Evolutionary conservation across 2,888 invertebrate genomes (phyloP).

Genomic region (Lochmaea crataegi): DNA sequence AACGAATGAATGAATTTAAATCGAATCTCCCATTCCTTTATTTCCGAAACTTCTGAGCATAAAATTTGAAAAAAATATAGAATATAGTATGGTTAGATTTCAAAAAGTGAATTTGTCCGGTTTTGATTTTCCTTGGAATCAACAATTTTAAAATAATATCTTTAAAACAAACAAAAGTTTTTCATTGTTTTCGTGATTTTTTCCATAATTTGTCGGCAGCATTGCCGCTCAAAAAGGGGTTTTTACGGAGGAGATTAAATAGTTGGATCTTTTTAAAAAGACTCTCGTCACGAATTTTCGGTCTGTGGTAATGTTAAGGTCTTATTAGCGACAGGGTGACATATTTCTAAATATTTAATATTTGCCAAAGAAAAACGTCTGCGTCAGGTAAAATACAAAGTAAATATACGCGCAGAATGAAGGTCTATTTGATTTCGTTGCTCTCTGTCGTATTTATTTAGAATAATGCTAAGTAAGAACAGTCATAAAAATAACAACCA

Average conservation of each 20-base stretch:
- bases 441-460: conserved; percentile 33
- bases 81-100: too few relatives aligned
- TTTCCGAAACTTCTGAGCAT: too few relatives aligned
- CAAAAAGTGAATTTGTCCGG: too few relatives aligned
- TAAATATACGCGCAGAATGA: conserved; percentile 36
- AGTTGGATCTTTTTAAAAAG: conserved; percentile 10
- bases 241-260: too few relatives aligned
- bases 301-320: conserved; percentile 23
- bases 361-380: conserved; percentile 39
- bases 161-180: too few relatives aligned
- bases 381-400: conserved; percentile 42
- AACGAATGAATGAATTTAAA: too few relatives aligned
- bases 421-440: conserved; percentile 36
- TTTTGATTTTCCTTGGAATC: too few relatives aligned
- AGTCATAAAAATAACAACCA: conserved; percentile 37
- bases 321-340: conserved; percentile 40
- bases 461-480: conserved; percentile 23
- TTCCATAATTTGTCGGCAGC: neutral
- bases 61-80: too few relatives aligned
- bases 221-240: neutral
- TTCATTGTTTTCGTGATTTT: too few relatives aligned
- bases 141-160: too few relatives aligned
- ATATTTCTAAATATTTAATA: conserved; percentile 39
- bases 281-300: conserved; percentile 10
- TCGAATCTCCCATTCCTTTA: too few relatives aligned